Evolutionary conservation across 2,797 vertebrate species (phyloP), one percentile per base, ranked within the genome.

Genomic region (Microcaecilia unicolor): DNA sequence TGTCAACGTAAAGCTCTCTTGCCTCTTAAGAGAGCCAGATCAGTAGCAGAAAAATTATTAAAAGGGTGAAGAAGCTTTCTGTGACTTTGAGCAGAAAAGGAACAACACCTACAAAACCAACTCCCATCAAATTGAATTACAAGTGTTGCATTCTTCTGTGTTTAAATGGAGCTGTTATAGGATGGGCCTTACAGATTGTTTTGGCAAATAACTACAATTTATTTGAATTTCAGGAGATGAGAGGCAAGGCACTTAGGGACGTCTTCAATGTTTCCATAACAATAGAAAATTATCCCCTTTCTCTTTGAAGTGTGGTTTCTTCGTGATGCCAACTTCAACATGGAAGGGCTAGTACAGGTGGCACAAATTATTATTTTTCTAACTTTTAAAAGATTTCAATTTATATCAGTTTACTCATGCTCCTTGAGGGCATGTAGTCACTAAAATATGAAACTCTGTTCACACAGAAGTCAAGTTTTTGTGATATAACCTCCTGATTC

Each of bases 81-180:
- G n/a, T n/a, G n/a, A n/a, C n/a, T n/a, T n/a, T n/a, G 1, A 2
- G 18, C 46, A 37, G 55, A 61, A 54, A 13, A 48, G 51, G 50
- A 66, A 56, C 58, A 43, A 58, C 70, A 67, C n/a, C n/a, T n/a
- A 57, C 68, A 67, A 74, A 77, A 71, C 51, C 55, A 70, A 63
- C 62, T 70, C 70, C 75, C 74, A 74, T 78, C 75, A 77, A 79
- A 78, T 72, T 77, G 75, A 81, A 79, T 81, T 79, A 81, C 56
- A 77, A 74, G 64, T 80, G 64, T 60, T 39, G 24, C 65, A 52
- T 66, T 75, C 74, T 63, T 64, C 55, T 34, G 53, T 58, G 56
- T 37, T 68, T 41, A 65, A 76, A 78, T 78, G 67, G 70, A 58
- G 68, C 62, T 58, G 50, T 79, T 74, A 67, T 79, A 61, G 62